phyloP scores from a whole-genome alignment of 2,888 invertebrate genomes.

The Drosophila macrospina region DNA sequence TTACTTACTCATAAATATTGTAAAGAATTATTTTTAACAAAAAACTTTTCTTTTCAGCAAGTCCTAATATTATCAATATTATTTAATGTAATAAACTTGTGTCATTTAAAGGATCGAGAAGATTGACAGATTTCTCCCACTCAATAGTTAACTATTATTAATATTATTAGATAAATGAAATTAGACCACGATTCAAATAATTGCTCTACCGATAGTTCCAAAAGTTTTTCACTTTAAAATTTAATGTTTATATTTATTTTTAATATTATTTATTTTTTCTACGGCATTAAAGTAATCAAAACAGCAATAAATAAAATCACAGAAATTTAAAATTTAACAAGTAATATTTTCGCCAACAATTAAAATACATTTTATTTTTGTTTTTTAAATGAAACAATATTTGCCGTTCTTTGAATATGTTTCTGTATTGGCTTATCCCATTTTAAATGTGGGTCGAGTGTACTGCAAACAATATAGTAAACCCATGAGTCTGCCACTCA shows the following conservation, averaged over 20 bases:
- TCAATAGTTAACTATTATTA: too few species aligned
- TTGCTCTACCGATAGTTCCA: too few species aligned
- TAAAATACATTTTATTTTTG: constrained; percentile 8
- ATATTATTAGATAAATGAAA: not conserved
- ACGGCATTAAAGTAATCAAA: not conserved
- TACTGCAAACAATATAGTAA: constrained; percentile 34
- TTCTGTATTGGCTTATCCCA: constrained; percentile 23
- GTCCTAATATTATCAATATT: too few species aligned
- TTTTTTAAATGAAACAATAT: constrained; percentile 32
- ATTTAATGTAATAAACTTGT: too few species aligned
- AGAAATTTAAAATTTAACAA: constrained; percentile 2
- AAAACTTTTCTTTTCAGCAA: too few species aligned
- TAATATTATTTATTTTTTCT: too few species aligned
- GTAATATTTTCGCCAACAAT: constrained; percentile 24
- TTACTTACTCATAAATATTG: not conserved
- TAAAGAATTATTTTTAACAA: too few species aligned
- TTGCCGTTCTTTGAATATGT: constrained; percentile 18
- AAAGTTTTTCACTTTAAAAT: too few species aligned
- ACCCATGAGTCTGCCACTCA: not conserved
- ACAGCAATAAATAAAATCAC: not conserved
- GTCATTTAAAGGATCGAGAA: not conserved
- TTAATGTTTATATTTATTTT: too few species aligned
- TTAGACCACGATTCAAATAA: not conserved
- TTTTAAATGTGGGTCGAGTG: constrained; percentile 53
- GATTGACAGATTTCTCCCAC: too few species aligned